These are phyloP conservation scores for Hippopotamyrus pictus DNA, from an alignment of 2,797 vertebrate genomes.

Conservation along the genomic window DNA sequence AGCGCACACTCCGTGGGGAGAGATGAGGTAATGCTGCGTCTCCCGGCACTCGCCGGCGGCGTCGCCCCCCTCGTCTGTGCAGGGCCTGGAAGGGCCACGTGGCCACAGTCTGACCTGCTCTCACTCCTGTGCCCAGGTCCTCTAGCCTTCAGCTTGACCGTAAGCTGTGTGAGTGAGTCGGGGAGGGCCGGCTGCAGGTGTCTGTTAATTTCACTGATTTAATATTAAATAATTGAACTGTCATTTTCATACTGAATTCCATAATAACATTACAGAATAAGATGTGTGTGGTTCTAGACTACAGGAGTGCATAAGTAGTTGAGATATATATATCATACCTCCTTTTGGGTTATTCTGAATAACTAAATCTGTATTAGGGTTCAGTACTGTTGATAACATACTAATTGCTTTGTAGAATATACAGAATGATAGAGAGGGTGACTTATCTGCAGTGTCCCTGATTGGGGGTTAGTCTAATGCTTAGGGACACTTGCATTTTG, in stretches of 20 bases:
- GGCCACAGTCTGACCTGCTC: not conserved
- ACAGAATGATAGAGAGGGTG: not conserved
- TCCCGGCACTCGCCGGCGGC: not conserved
- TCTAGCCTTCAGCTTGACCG: not conserved
- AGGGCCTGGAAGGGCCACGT: not conserved
- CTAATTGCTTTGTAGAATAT: not conserved
- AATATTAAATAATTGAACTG: not conserved
- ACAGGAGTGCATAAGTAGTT: not conserved
- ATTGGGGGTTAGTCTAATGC: not conserved
- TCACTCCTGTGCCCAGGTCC: not conserved
- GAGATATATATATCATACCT: not conserved
- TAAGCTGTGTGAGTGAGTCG: not conserved
- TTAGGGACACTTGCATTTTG: not conserved
- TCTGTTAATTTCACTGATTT: not conserved
- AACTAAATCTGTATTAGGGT: not conserved
- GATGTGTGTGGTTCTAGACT: not conserved
- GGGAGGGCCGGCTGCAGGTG: not conserved
- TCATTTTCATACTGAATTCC: not conserved
- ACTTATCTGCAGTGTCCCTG: not conserved
- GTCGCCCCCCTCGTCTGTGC: not conserved
- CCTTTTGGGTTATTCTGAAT: not conserved
- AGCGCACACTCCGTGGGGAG: conserved; percentile 24
- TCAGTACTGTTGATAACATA: not conserved
- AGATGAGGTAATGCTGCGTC: conserved; percentile 48
- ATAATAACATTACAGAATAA: not conserved